Conservation (phyloP, 2,888 invertebrate genomes). For the Plebejus anna region DNA sequence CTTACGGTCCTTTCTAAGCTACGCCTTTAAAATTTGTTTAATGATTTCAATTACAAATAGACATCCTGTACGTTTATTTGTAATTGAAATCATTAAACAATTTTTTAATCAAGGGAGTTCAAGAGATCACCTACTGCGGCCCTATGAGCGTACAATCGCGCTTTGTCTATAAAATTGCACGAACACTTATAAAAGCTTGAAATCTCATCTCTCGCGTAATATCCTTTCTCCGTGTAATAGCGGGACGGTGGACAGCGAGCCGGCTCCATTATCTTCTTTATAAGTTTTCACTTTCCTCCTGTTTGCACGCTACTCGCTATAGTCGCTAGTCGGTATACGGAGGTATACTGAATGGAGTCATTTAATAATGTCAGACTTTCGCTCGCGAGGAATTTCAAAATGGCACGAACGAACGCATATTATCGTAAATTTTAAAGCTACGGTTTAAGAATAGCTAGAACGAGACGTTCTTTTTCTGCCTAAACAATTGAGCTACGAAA, state of each 20-base stretch:
- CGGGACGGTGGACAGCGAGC: constrained; percentile 3
- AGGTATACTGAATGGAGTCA: constrained; percentile 15
- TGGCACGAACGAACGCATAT: not conserved
- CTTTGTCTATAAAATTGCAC: constrained; percentile 20
- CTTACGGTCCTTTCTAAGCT: too few relatives aligned
- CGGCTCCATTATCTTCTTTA: constrained; percentile 5
- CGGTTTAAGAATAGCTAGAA: not conserved
- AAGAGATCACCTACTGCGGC: not conserved
- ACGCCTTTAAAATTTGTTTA: too few relatives aligned
- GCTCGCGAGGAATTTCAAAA: not conserved
- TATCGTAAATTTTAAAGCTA: constrained; percentile 14
- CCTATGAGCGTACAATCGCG: not conserved
- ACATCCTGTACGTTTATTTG: not conserved
- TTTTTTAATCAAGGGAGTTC: not conserved
- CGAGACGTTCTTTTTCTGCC: not conserved
- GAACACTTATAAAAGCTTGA: constrained; percentile 21
- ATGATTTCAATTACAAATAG: too few relatives aligned
- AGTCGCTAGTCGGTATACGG: not conserved
- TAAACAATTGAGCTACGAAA: not conserved
- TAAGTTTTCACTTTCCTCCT: constrained; percentile 16
- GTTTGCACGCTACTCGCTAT: not conserved
- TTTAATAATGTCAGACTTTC: constrained; percentile 5
- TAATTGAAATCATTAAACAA: not conserved
- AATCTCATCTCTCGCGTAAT: constrained; percentile 27
- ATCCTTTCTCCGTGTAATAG: constrained; percentile 14